Evolutionary conservation across 2,113 vertebrate species (phyloP), one percentile per base, ranked within the genome.

Genomic region (Nerophis ophidion): DNA sequence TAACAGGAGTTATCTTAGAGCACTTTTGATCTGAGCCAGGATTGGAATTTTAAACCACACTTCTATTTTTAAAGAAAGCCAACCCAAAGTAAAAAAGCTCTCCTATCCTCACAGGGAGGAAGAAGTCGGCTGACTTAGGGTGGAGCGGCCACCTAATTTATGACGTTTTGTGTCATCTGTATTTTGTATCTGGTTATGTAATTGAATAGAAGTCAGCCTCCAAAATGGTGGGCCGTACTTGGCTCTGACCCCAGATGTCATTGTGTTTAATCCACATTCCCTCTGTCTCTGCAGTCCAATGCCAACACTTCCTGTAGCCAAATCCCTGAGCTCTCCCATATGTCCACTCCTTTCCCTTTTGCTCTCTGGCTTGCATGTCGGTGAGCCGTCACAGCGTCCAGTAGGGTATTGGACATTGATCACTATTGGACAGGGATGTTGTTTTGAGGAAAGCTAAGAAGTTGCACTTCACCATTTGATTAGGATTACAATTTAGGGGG

Each of bases 211-310:
- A 42, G 36, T 56, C 16, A 4, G 42, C 12, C 11, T 56, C 38
- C 38, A 42, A 47, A 48, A 69, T 33, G 57, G 59, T 53, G 60
- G 66, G 49, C 67, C 57, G 49, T 9, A 52, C 67, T 75, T 50
- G 74, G 68, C 58, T 57, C 60, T 59, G 68, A 78, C 76, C 81
- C 70, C 79, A 74, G 65, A 75, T 80, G 80, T 75, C 76, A 80
- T 76, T 77, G 68, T 80, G 74, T 72, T 79, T 65, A 71, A 75
- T 63, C 69, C 72, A 61, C 73, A 65, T 70, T 74, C 73, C 64
- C 71, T 71, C 70, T 15, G 8, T 72, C 64, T 74, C 61, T 45
- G 65, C 66, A 34, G 73, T 68, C 40, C 59, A 67, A 74, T 67
- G 80, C 80, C 74, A 81, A 66, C 57, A 1, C 71, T 59, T 70